Conservation (phyloP, 2,113 vertebrate species). For the Pedionomus torquatus region DNA sequence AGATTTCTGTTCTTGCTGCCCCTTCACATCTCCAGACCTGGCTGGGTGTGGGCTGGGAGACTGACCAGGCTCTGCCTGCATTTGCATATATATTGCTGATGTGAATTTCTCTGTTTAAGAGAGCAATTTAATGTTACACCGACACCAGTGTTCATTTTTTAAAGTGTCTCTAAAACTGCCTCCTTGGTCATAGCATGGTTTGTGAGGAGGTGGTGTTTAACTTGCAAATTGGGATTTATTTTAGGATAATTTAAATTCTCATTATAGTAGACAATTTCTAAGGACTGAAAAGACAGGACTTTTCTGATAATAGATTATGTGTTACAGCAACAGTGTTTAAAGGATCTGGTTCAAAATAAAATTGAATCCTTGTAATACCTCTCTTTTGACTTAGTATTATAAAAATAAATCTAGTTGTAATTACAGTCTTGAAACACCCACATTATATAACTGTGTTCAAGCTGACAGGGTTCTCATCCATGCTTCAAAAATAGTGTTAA, state of each 20-base stretch:
- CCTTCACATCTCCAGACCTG: not conserved
- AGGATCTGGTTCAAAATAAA: conserved; percentile 18
- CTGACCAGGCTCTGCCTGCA: not conserved
- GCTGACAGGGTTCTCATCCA: conserved; percentile 31
- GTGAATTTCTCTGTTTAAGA: not conserved
- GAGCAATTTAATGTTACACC: not conserved
- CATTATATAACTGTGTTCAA: not conserved
- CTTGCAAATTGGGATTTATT: not conserved
- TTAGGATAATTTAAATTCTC: conserved; percentile 31
- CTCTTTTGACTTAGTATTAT: not conserved
- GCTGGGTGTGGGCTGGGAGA: not conserved
- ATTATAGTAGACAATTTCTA: conserved; percentile 2
- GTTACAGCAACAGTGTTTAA: conserved; percentile 14
- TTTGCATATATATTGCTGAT: not conserved
- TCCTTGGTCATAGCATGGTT: not conserved
- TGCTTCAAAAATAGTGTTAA: conserved; percentile 1
- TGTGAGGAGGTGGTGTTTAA: not conserved
- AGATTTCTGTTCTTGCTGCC: not conserved
- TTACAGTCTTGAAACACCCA: conserved; percentile 30
- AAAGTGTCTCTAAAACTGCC: not conserved
- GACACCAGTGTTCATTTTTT: not conserved
- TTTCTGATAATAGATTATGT: conserved; percentile 26
- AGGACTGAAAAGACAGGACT: not conserved
- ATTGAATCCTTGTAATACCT: conserved; percentile 29
- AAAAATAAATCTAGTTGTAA: conserved; percentile 49